Evolutionary conservation across 2,113 vertebrate genomes (phyloP).

Genomic region (Centropus unirufus): DNA sequence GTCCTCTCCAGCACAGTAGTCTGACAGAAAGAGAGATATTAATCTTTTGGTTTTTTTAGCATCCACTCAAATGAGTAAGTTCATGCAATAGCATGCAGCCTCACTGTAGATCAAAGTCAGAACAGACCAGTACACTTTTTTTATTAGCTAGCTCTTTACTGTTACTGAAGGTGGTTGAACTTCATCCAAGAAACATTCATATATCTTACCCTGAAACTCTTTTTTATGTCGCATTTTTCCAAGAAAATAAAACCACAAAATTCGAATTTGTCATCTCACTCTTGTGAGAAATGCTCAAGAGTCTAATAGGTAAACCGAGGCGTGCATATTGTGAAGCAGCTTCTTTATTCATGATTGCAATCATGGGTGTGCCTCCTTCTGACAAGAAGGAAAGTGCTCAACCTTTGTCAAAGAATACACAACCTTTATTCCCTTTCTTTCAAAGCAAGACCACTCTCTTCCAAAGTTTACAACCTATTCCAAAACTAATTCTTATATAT

Average conservation of each 20-base stretch:
- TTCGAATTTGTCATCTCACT: neutral
- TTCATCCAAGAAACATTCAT: neutral
- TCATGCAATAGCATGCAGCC: neutral
- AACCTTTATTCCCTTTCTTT: no score
- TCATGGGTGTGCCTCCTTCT: no score
- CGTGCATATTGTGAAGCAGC: no score
- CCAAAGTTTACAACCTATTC: no score
- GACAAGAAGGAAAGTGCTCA: no score
- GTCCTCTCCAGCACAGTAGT: neutral
- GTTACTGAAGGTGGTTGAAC: neutral
- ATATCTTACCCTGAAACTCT: neutral
- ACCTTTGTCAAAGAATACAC: no score
- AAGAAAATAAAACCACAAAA: neutral
- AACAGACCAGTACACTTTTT: neutral
- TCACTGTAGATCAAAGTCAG: neutral
- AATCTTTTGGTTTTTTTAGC: neutral
- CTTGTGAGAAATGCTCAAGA: no score
- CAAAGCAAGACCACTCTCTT: no score
- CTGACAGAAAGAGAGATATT: rapidly evolving
- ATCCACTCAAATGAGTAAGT: neutral
- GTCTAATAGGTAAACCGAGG: no score
- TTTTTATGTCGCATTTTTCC: neutral
- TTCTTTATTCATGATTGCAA: no score
- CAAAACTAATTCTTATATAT: no score
- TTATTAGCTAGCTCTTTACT: neutral